A percentile compares a stretch with the other conserved stretches of the same genome.
These are phyloP conservation scores for Hippasteria phrygiana DNA, from an alignment of 53 echinoderm and acorn worm genomes.

Conservation along the genomic window DNA sequence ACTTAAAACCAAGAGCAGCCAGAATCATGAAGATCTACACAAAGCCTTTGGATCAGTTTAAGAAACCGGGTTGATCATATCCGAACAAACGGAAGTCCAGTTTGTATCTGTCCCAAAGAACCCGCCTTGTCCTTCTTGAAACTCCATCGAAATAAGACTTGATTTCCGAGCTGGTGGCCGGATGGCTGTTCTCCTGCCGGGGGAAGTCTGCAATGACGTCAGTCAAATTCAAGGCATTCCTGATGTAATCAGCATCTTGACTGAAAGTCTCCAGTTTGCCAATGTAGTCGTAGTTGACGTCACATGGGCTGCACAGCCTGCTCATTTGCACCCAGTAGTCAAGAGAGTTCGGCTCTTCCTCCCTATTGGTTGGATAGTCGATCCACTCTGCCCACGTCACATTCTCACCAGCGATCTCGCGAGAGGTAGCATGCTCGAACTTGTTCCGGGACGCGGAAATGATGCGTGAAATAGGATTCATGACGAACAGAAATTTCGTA, in stretches of 20 bases:
- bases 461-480: conserved; percentile 73
- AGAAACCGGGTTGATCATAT: conserved; percentile 71
- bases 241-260: conserved; percentile 73
- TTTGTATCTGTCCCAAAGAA: conserved; percentile 76
- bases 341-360: background rate
- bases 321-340: conserved; percentile 80
- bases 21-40: too few species aligned
- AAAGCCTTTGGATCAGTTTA: too few species aligned
- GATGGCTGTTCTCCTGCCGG: conserved; percentile 73
- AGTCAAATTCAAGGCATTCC: conserved; percentile 38
- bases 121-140: conserved; percentile 34
- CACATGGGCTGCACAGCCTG: conserved; percentile 79
- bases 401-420: conserved; percentile 7
- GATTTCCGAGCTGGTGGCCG: conserved; percentile 61
- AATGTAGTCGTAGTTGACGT: conserved; percentile 73
- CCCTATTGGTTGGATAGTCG: conserved; percentile 31
- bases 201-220: conserved; percentile 52
- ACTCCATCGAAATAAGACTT: conserved; percentile 43
- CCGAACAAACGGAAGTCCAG: conserved; percentile 74
- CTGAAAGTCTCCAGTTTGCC: conserved; percentile 75
- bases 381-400: conserved; percentile 55
- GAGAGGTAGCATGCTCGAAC: conserved; percentile 55
- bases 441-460: conserved; percentile 80
- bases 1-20: too few species aligned
- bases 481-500: conserved; percentile 83